Conservation (phyloP, 1,140 invertebrate genomes). For the Aradophagus sp. region DNA sequence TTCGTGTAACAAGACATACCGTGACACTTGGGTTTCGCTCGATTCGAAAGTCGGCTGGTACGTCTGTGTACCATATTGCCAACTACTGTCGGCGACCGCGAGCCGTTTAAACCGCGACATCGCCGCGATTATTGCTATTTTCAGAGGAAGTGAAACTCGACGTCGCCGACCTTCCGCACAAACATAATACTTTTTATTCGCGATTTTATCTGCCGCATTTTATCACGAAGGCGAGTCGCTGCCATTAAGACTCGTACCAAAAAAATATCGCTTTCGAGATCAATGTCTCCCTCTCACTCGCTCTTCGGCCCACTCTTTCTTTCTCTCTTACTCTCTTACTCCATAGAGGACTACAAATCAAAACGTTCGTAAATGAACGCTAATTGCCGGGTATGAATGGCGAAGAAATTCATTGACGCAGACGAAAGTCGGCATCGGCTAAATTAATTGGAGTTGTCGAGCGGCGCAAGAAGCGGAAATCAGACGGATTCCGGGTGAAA, state of each 20-base stretch:
- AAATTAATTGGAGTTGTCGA: slow-evolving; percentile 32
- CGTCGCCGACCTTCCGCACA: slow-evolving; percentile 40
- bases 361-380: no score
- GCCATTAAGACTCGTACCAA: no score
- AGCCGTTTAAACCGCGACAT: slow-evolving; percentile 56
- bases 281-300: no score
- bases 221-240: no score
- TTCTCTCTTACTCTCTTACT: no score
- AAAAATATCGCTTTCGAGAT: no score
- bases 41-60: slow-evolving; percentile 64
- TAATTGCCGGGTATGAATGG: slow-evolving; percentile 11
- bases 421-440: slow-evolving; percentile 21
- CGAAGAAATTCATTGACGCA: slow-evolving; percentile 20
- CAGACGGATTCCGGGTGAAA: slow-evolving; percentile 34
- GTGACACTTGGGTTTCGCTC: slow-evolving; percentile 64
- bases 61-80: slow-evolving; percentile 42
- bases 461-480: slow-evolving; percentile 21
- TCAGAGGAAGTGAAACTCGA: slow-evolving; percentile 62
- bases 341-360: no score
- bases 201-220: slow-evolving; percentile 23
- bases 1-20: slow-evolving; percentile 60
- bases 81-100: slow-evolving; percentile 46
- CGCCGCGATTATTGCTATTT: slow-evolving; percentile 60
- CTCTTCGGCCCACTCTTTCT: no score
- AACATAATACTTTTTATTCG: slow-evolving; percentile 25